These are phyloP conservation scores for Agrotis ipsilon DNA, from an alignment of 2,888 invertebrate genomes.

Conservation along the genomic window DNA sequence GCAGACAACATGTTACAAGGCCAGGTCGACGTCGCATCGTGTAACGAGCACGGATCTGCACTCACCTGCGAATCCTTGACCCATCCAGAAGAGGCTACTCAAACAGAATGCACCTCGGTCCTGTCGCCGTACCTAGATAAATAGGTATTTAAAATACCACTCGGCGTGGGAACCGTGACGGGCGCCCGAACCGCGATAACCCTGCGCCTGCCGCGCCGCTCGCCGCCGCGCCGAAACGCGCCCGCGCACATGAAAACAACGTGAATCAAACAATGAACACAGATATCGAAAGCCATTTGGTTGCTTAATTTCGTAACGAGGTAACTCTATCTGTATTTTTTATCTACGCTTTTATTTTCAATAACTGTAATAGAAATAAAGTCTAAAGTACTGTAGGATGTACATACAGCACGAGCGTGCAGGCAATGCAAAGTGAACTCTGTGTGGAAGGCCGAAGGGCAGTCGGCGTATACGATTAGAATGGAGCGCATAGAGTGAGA, in stretches of 20 bases:
- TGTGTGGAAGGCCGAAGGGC: slow-evolving; percentile 47
- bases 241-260: slow-evolving; percentile 66
- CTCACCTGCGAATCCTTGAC: slow-evolving; percentile 89
- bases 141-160: slow-evolving; percentile 90
- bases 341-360: slow-evolving; percentile 87
- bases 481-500: slow-evolving; percentile 80
- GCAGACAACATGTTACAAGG: slow-evolving; percentile 84
- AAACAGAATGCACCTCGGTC: slow-evolving; percentile 85
- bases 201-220: slow-evolving; percentile 74
- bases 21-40: slow-evolving; percentile 81
- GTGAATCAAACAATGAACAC: slow-evolving; percentile 87
- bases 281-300: slow-evolving; percentile 86
- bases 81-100: slow-evolving; percentile 91
- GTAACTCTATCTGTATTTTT: slow-evolving; percentile 83
- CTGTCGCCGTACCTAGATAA: slow-evolving; percentile 88
- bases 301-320: slow-evolving; percentile 87
- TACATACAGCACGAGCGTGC: slow-evolving; percentile 48
- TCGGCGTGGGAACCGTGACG: slow-evolving; percentile 89
- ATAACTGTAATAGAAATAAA: slow-evolving; percentile 83
- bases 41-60: slow-evolving; percentile 84
- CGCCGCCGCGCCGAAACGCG: slow-evolving; percentile 74
- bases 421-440: slow-evolving; percentile 61
- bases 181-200: slow-evolving; percentile 83
- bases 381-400: slow-evolving; percentile 74
- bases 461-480: slow-evolving; percentile 54